These are phyloP conservation scores for Promerops cafer DNA, from an alignment of 2,113 vertebrate species.

Conservation along the genomic window DNA sequence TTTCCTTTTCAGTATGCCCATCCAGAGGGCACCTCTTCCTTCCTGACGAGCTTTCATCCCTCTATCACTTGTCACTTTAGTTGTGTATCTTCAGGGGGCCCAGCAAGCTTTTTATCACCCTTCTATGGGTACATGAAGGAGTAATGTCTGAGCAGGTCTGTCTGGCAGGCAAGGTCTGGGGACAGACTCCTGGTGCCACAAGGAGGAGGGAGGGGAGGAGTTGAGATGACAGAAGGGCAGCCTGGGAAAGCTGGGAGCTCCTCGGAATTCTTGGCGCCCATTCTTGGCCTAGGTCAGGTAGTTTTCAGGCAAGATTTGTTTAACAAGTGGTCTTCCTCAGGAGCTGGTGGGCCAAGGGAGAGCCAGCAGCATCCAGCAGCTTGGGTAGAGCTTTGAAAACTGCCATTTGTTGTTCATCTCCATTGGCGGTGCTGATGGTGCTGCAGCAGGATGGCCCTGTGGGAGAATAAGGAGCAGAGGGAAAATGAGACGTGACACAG, in stretches of 20 bases:
- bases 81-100: not conserved
- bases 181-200: not conserved
- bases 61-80: not conserved
- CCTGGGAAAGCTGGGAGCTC: not conserved
- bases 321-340: not conserved
- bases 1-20: not conserved
- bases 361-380: not conserved
- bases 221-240: not conserved
- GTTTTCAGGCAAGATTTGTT: not conserved
- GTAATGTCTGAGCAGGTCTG: not conserved
- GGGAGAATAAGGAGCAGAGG: not conserved
- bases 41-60: not conserved
- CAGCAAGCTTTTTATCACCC: not conserved
- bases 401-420: not conserved
- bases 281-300: not conserved
- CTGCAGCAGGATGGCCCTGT: not conserved
- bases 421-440: not conserved
- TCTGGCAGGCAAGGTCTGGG: not conserved
- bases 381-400: not conserved
- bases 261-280: not conserved
- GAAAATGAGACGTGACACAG: not conserved
- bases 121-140: not conserved
- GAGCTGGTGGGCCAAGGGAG: not conserved
- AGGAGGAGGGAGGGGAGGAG: rapidly evolving
- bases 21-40: not conserved